Conservation (phyloP, 2,113 vertebrate genomes). For the Bungarus multicinctus region DNA sequence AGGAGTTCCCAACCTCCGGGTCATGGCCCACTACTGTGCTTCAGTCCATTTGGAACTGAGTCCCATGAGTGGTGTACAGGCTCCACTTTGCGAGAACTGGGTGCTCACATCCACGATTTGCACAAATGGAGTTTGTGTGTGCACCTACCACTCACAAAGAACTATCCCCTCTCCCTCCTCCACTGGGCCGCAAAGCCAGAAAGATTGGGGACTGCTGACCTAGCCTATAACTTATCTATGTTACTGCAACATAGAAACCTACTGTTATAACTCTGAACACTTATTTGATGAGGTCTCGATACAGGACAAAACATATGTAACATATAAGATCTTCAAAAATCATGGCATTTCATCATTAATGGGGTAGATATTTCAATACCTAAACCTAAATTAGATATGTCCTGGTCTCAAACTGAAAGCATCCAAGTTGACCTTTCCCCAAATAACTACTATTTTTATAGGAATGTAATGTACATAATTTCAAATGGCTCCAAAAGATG, state of each 20-base stretch:
- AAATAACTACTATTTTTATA: not conserved
- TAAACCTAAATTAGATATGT: not conserved
- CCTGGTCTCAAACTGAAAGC: not conserved
- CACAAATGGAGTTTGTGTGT: not conserved
- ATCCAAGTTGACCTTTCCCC: not conserved
- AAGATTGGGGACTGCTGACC: not conserved
- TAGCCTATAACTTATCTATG: not conserved
- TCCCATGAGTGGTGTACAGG: not conserved
- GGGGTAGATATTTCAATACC: not conserved
- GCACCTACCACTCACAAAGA: not conserved
- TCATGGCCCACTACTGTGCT: not conserved
- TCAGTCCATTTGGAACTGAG: not conserved
- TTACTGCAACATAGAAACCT: not conserved
- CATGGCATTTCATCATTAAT: not conserved
- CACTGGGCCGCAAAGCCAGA: not conserved
- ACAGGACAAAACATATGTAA: not conserved
- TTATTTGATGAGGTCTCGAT: not conserved
- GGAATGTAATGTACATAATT: not conserved
- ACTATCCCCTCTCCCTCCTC: not conserved
- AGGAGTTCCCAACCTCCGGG: not conserved
- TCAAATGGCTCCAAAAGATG: not conserved
- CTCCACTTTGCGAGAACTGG: not conserved
- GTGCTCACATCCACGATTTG: accelerated
- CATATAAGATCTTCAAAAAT: not conserved
- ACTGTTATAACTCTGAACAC: not conserved